Evolutionary conservation across 2,888 invertebrate genomes (phyloP), one percentile per base, ranked within the genome.

Genomic region (Lepeophtheirus nordmannii): DNA sequence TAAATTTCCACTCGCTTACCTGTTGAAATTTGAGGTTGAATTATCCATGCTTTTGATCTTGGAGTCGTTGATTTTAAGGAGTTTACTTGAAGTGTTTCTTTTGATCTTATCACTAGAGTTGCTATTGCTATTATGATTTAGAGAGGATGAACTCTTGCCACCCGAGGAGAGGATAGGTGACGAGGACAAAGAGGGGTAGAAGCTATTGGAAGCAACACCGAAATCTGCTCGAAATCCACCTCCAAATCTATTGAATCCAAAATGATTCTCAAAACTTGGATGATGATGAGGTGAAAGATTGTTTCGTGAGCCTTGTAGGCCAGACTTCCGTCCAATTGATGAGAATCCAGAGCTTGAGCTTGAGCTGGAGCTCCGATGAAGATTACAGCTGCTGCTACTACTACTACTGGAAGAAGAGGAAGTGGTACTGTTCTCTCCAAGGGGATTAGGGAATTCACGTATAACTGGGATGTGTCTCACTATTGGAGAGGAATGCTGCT

Each of bases 191-290:
- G 23, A 58, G 58, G 30, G 30, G 8, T 58, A 58, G 58, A 23
- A 58, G 9, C 58, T 17, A 23, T 23, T 23, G 7, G 22, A 23
- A 22, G 23, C 58, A n/a, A 58, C 20, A 9, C 20, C 20, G 14
- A 23, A 23, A 8, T 62, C 40, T 38, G 62, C 62, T 40, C 62
- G 62, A 17, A 39, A 62, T 7, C 56, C 53, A 23, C 37, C 38
- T 23, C 60, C 60, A 17, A 60, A 60, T 10, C 60, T 10, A 23
- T 17, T 30, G 53, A 63, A 63, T 46, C 63, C 63, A 38, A 63
- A 56, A 56, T 63, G 63, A 56, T 63, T 63, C 46, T 40, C 56
- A 17, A 63, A 63, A 2, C 56, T 63, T n/a, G 63, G 63, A 56
- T 63, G 63, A 53, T 63, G 56, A 53, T 63, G 20, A 22, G 46